Evolutionary conservation across 2,113 vertebrate species (phyloP), one percentile per base, ranked within the genome.

Genomic region (Erythrocercus mccallii): DNA sequence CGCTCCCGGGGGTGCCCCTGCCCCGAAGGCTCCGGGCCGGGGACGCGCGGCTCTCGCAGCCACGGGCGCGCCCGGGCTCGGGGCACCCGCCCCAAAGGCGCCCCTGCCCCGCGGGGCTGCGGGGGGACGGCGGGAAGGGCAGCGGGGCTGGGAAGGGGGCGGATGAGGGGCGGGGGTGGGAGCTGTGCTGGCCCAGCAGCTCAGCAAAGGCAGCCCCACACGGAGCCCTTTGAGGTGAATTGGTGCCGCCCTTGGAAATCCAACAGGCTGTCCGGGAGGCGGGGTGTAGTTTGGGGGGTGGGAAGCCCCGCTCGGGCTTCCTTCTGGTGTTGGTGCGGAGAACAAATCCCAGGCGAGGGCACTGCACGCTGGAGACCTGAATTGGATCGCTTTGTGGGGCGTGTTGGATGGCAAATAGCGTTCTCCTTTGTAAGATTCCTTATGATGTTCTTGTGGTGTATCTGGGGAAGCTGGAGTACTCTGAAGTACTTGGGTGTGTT

Each of bases 381-480:
- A 17, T 78, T 1, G n/a, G 7, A 1, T 6, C 1, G 15, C 50
- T 6, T 10, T 5, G 11, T 30, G 30, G 33, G 60, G 61, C 0
- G 2, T 17, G 25, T 24, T 18, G 69, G 30, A 33, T 38, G 31
- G 20, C 35, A 8, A 44, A 11, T 1, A 6, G 48, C 12, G 4
- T 20, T 58, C 35, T 64, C 35, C 37, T 71, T 45, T 21, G 0
- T 14, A 1, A 42, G 10, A 0, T 5, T 23, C 23, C 15, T 20
- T 4, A 4, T 23, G 0, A 3, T 1, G 5, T 42, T 42, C 40
- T 35, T 5, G 28, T 1, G 30, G 33, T 20, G 58, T 21, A 0
- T 48, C 51, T 28, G 42, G 54, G 18, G 50, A 18, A 47, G 54
- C 70, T 11, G 54, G 57, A 81, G 58, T 13, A 5, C 45, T 16